phyloP scores from a whole-genome alignment of 2,888 invertebrate genomes.

The Pteria penguin region DNA sequence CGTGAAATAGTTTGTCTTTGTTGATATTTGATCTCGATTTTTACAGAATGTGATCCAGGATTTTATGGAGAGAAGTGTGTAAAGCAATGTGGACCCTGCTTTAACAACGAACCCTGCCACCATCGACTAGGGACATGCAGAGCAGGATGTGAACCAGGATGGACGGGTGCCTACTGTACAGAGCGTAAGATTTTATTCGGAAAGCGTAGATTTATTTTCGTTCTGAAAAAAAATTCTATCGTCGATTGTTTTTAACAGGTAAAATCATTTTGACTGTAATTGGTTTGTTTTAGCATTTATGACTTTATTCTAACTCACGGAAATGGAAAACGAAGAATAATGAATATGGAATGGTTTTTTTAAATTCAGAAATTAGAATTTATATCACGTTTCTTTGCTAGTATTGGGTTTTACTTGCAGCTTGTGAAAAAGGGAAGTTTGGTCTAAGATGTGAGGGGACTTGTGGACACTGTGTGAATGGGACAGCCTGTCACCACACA shows the following conservation, averaged over 20 bases:
- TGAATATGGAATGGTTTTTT: no score
- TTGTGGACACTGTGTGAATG: slow-evolving; percentile 56
- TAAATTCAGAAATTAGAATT: no score
- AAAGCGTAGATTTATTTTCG: background rate
- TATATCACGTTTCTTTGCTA: no score
- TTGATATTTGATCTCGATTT: no score
- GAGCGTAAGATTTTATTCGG: slow-evolving; percentile 16
- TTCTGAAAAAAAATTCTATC: background rate
- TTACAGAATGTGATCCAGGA: background rate
- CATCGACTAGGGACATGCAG: slow-evolving; percentile 54
- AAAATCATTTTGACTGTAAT: no score
- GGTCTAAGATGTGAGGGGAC: slow-evolving; percentile 47
- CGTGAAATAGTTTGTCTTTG: no score
- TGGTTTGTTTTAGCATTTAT: no score
- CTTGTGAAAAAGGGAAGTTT: slow-evolving; percentile 47
- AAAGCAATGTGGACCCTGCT: slow-evolving; percentile 52
- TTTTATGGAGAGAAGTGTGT: background rate
- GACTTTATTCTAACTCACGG: no score
- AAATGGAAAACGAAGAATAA: no score
- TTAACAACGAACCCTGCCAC: slow-evolving; percentile 52
- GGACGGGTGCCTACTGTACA: slow-evolving; percentile 54
- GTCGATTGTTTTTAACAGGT: background rate
- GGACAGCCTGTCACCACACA: slow-evolving; percentile 50
- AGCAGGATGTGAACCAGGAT: slow-evolving; percentile 55
- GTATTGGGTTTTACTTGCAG: no score